Percentiles rank a stretch among this genome's conserved stretches.
These are phyloP conservation scores for Oncopeltus fasciatus DNA, from an alignment of 1,140 invertebrate species.

Conservation along the genomic window DNA sequence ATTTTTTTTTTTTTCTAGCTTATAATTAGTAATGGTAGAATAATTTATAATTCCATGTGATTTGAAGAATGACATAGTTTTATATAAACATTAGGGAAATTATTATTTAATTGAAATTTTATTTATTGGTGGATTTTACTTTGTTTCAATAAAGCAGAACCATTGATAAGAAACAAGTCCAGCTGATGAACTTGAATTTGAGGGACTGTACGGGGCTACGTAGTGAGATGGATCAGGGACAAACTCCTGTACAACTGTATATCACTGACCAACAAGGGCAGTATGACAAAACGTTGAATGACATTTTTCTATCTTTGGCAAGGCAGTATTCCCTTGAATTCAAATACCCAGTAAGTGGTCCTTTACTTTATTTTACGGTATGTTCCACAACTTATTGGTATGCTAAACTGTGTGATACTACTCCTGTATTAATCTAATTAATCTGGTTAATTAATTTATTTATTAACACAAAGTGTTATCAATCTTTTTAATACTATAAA, in stretches of 20 bases:
- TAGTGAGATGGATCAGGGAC: not conserved
- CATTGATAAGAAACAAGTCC: conserved; percentile 1
- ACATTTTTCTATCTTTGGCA: not conserved
- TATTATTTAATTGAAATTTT: too few species aligned
- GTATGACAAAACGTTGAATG: conserved; percentile 7
- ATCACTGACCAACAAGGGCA: conserved; percentile 10
- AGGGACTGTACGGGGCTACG: not conserved
- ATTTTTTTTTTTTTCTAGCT: too few species aligned
- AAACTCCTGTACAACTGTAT: not conserved
- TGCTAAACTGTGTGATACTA: not conserved
- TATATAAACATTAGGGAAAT: too few species aligned
- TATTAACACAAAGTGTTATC: too few species aligned
- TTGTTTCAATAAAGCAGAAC: not conserved
- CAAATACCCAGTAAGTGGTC: conserved; percentile 10
- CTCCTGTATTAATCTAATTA: not conserved
- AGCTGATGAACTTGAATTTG: not conserved
- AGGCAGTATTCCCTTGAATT: conserved; percentile 6
- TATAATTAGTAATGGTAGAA: too few species aligned
- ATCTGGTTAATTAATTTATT: not conserved
- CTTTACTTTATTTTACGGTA: not conserved
- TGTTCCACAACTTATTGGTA: not conserved
- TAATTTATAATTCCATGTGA: too few species aligned
- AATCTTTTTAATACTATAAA: too few species aligned
- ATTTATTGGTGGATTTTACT: too few species aligned
- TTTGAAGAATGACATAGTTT: too few species aligned